Percentiles rank a stretch among this genome's conserved stretches.
Conservation (phyloP, 1,140 invertebrate species). For the Argopecten irradians region DNA sequence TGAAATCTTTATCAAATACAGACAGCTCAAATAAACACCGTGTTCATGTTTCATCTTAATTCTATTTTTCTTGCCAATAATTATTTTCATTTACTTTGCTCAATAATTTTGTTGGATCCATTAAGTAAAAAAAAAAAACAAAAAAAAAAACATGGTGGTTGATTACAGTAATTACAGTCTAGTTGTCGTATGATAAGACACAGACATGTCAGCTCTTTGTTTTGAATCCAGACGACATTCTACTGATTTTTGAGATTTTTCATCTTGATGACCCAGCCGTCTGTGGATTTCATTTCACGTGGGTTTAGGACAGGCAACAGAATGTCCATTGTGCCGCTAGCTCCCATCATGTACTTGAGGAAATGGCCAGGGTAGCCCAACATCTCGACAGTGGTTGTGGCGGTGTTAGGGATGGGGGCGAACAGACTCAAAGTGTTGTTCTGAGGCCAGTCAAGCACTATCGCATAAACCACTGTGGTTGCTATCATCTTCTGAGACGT, state of each 20-base stretch:
- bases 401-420: slow-evolving; percentile 33
- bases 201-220: neutral
- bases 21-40: no score
- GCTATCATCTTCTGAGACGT: slow-evolving; percentile 42
- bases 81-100: no score
- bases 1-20: no score
- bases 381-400: slow-evolving; percentile 51
- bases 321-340: neutral
- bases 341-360: neutral
- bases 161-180: no score
- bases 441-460: slow-evolving; percentile 60
- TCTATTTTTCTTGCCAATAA: no score
- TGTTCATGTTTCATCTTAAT: no score
- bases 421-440: slow-evolving; percentile 50
- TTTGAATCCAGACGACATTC: neutral
- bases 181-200: neutral
- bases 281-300: neutral
- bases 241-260: slow-evolving; percentile 11
- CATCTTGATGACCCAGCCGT: slow-evolving; percentile 33
- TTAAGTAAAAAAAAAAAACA: no score
- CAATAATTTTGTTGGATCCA: no score
- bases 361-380: slow-evolving; percentile 54
- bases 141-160: no score
- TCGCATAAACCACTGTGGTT: slow-evolving; percentile 55
- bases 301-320: neutral